Evolutionary conservation across 2,797 vertebrate genomes (phyloP).

Genomic region (Chiloscyllium punctatum): DNA sequence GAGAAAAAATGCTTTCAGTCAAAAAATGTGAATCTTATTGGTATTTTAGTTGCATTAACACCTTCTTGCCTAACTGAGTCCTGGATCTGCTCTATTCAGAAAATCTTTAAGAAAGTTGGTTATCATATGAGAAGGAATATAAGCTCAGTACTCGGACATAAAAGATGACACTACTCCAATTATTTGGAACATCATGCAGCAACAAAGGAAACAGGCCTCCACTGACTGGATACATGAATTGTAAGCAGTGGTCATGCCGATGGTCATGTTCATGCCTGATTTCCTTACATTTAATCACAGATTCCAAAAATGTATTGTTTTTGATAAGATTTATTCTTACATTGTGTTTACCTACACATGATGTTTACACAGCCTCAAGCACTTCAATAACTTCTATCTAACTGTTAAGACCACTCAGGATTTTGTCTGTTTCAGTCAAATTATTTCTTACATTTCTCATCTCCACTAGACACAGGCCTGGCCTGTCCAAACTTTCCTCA

Average conservation of each 20-base stretch:
- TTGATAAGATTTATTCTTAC: neutral
- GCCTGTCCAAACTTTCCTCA: no score
- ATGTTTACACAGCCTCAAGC: neutral
- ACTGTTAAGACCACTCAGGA: no score
- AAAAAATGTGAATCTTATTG: neutral
- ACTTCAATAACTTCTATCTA: neutral
- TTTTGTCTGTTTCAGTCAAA: no score
- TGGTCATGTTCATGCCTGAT: neutral
- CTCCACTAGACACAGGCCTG: no score
- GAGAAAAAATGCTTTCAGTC: neutral
- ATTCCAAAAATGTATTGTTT: neutral
- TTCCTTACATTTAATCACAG: neutral
- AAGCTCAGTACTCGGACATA: neutral
- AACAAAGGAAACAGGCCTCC: constrained; percentile 20
- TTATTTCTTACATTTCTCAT: no score
- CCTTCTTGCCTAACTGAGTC: neutral
- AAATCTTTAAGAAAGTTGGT: neutral
- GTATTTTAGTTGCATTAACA: neutral
- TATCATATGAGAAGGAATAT: neutral
- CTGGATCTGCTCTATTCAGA: neutral
- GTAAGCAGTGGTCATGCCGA: neutral
- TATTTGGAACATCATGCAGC: neutral
- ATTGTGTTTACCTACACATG: neutral
- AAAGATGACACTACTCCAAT: neutral
- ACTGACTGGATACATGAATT: neutral